Percentiles rank a stretch among this genome's conserved stretches.
Evolutionary conservation across 1,140 invertebrate species (phyloP).

Genomic region (Daktulosphaira vitifoliae): DNA sequence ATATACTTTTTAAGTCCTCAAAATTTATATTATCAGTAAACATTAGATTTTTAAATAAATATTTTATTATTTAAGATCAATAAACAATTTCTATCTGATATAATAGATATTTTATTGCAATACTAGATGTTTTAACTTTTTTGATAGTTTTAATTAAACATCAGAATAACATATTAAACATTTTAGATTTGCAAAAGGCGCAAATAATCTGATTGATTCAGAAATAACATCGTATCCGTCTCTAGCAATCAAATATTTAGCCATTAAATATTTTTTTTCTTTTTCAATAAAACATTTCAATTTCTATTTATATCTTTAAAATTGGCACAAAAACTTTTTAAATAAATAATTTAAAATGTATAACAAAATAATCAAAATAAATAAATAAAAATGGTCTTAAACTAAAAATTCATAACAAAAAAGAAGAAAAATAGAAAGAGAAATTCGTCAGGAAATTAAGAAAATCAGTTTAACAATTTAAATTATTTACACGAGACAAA

Average conservation of each 20-base stretch:
- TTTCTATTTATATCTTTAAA: not conserved
- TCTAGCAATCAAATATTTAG: not conserved
- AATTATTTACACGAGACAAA: conserved; percentile 22
- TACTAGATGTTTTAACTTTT: too few species aligned
- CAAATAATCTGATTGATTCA: too few species aligned
- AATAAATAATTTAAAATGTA: conserved; percentile 29
- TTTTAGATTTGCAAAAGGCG: too few species aligned
- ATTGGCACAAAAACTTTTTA: conserved; percentile 23
- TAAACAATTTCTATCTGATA: too few species aligned
- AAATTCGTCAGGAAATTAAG: conserved; percentile 20
- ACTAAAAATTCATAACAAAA: conserved; percentile 26
- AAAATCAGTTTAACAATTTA: conserved; percentile 24
- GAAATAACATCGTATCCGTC: too few species aligned
- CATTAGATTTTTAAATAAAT: too few species aligned
- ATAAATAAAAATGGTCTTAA: conserved; percentile 22
- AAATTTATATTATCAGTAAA: too few species aligned
- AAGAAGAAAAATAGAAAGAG: not conserved
- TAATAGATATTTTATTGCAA: too few species aligned
- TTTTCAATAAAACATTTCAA: not conserved
- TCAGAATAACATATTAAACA: too few species aligned
- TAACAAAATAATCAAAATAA: conserved; percentile 28
- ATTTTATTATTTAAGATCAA: too few species aligned
- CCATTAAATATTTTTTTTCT: not conserved
- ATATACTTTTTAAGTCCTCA: too few species aligned
- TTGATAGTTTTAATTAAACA: too few species aligned